These are phyloP conservation scores for Drosophila suboccidentalis DNA, from an alignment of 2,888 invertebrate genomes.

Conservation along the genomic window DNA sequence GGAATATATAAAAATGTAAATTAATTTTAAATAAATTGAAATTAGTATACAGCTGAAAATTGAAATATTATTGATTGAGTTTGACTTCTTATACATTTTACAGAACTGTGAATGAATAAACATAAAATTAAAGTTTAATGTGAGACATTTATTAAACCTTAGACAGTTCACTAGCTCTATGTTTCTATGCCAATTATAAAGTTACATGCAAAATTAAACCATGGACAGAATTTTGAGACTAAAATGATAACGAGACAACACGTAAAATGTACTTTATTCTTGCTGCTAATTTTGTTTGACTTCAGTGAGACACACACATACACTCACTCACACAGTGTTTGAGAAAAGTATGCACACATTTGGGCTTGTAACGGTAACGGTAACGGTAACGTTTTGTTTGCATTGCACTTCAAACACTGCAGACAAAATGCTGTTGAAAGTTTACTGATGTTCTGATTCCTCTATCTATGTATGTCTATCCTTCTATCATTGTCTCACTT, in stretches of 20 bases:
- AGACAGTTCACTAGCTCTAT: neutral
- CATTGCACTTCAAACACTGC: constrained; percentile 75
- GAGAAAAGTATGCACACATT: constrained; percentile 69
- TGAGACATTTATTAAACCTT: neutral
- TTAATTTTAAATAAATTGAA: neutral
- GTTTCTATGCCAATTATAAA: neutral
- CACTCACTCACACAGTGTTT: constrained; percentile 42
- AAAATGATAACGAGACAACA: neutral
- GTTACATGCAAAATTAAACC: neutral
- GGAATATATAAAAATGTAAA: neutral
- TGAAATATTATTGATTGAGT: neutral
- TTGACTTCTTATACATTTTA: no score
- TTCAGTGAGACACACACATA: constrained; percentile 33
- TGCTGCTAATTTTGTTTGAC: constrained; percentile 77
- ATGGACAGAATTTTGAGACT: neutral
- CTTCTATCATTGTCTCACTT: neutral
- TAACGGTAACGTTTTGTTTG: constrained; percentile 64
- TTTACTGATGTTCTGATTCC: constrained; percentile 34
- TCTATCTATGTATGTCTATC: constrained; percentile 41
- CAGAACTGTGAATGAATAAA: neutral
- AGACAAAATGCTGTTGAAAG: constrained; percentile 79
- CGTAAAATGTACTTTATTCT: constrained; percentile 69
- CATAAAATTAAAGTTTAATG: neutral
- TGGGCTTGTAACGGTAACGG: constrained; percentile 43
- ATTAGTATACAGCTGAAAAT: constrained; percentile 47